Base-by-base conservation (phyloP, 2,888 invertebrate genomes). In the Sesamia inferens region DNA sequence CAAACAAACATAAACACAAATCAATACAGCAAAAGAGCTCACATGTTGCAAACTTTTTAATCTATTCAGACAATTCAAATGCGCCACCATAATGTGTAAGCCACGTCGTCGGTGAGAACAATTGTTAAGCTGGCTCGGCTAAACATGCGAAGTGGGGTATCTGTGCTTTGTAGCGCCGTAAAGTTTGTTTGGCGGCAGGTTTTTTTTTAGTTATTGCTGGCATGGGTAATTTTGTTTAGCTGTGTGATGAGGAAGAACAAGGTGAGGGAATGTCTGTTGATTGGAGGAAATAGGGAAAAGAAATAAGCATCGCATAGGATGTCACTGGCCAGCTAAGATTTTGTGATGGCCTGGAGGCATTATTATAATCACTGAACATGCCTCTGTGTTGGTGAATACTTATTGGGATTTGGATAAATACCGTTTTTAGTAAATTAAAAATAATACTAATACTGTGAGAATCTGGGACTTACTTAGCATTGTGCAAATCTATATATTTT, bases 111-210 rank as follows among this genome's bases (percentile, higher is more conserved):
- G 89, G 88, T 84, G 86, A 59, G 82, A 81, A 93, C 93, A 93
- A 93, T 93, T 85, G 91, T 88, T 90, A 90, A 92, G 89, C 91
- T 87, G 85, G 85, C 88, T 73, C 75, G 82, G 89, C 88, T 92
- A 90, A 93, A 91, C 90, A 89, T 83, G 82, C 84, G 86, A 92
- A 93, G 93, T 93, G 93, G 92, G 91, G 85, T 94, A 94, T 94
- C 94, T 90, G 84, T 62, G 68, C 68, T 71, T 85, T 83, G 84
- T 86, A 58, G 2, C n/a, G 24, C 47, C 24, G 58, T 48, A 73
- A 84, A 86, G 66, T 85, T 85, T 80, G 81, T 78, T 79, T 74
- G 68, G 57, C 74, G 19, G 16, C 13, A 72, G 68, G 57, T 54
- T 44, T 65, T 83, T 69, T 85, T 83, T 74, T 2, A 77, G 82